Evolutionary conservation across 2,797 vertebrate genomes (phyloP), one percentile per base, ranked within the genome.

Genomic region (Acestrorhynchus altus): DNA sequence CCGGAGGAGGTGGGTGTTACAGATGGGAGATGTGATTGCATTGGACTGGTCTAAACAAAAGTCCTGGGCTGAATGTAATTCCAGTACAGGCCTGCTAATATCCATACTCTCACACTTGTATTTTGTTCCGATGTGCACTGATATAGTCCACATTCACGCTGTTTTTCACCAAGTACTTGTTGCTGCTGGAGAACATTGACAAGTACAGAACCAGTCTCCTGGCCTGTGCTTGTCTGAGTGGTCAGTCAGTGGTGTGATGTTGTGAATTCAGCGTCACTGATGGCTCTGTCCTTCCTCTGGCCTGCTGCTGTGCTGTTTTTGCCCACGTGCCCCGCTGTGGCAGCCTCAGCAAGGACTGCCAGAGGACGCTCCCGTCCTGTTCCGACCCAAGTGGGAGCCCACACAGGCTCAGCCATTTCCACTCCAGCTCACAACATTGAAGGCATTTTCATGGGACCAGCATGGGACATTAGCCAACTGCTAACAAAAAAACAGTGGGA

Each of bases 401-500:
- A 18, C 47, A 42, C 46, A 40, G 26, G 18, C 20, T 54, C 40
- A 47, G 44, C 40, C 26, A 8, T 44, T 42, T 72, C 20, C 61
- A 24, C 13, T 28, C 15, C 49, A 13, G 28, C 70, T 76, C 44
- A 47, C 47, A 12, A 22, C 69, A 80, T 68, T 69, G 26, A 76
- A 44, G 70, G 76, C 59, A 79, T 63, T 56, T 72, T 77, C 12
- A 68, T 76, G 46, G 18, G 59, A 42, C 60, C 56, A 11, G 76
- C 22, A 24, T 72, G 88, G 83, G 78, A 77, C 74, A 35, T 66
- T 77, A 40, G 72, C 78, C 81, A 81, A 13, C 54, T 64, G 78
- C 81, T 79, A 80, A 68, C 73, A 72, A 87, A 87, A n/a, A 84
- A 85, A 84, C 79, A 84, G 44, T 66, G 77, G 63, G 74, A 72